Conservation (phyloP, 1,140 invertebrate species). For the Dolichoris vasculosae region DNA sequence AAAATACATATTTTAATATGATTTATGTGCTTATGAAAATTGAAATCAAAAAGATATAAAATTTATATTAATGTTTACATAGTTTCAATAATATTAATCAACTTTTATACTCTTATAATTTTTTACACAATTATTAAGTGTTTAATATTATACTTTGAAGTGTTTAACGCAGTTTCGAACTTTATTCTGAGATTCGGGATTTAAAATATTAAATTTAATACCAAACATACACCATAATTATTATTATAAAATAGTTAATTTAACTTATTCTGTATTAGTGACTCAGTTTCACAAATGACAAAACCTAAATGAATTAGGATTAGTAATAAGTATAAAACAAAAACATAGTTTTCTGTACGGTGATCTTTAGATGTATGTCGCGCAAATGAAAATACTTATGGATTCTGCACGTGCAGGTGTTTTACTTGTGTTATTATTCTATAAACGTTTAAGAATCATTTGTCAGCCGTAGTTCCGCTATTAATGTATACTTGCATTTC, state of each 20-base stretch:
- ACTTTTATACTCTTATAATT: no score
- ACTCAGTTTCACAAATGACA: constrained; percentile 8
- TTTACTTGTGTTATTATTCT: constrained; percentile 38
- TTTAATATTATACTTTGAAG: no score
- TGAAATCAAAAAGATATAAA: not conserved
- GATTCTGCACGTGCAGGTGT: constrained; percentile 25
- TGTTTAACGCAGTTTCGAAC: no score
- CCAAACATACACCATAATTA: no score
- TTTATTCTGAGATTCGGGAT: no score
- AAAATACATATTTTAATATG: not conserved
- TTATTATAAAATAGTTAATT: not conserved
- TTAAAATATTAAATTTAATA: no score
- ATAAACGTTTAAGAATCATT: constrained; percentile 18
- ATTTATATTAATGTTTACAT: no score
- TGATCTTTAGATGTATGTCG: not conserved
- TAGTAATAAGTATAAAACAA: not conserved
- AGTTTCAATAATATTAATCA: no score
- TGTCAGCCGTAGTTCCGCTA: constrained; percentile 27
- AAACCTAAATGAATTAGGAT: not conserved
- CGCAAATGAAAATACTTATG: constrained; percentile 25
- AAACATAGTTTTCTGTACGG: not conserved
- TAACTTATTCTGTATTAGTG: not conserved
- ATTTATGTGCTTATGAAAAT: not conserved
- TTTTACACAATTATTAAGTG: no score
- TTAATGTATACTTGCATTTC: constrained; percentile 13